phyloP scores from a whole-genome alignment of 1,140 invertebrate species.

The Copidosoma floridanum region DNA sequence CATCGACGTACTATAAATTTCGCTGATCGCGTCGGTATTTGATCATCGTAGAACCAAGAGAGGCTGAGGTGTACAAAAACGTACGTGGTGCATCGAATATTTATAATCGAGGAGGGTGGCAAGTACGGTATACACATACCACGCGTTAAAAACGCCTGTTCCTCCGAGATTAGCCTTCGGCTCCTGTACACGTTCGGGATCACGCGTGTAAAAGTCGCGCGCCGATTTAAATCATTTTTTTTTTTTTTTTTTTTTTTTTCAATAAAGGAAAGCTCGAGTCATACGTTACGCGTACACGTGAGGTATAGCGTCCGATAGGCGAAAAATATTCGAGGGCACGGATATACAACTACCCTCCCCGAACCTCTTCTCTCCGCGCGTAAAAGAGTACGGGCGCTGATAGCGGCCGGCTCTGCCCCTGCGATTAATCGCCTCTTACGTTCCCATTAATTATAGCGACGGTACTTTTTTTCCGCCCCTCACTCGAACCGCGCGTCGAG shows the following conservation, averaged over 20 bases:
- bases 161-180: constrained; percentile 54
- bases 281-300: constrained; percentile 5
- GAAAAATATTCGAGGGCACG: constrained; percentile 40
- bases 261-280: constrained; percentile 44
- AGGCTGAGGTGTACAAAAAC: too few species aligned
- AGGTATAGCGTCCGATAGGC: constrained; percentile 43
- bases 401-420: not conserved
- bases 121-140: too few species aligned
- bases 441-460: constrained; percentile 19
- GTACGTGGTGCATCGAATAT: constrained; percentile 35
- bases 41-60: constrained; percentile 18
- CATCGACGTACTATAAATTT: too few species aligned
- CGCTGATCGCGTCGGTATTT: too few species aligned
- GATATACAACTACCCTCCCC: too few species aligned
- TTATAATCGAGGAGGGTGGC: constrained; percentile 45
- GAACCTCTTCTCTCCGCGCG: too few species aligned
- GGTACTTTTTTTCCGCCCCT: constrained; percentile 7
- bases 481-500: too few species aligned
- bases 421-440: constrained; percentile 33
- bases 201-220: constrained; percentile 58
- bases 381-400: too few species aligned
- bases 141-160: constrained; percentile 46
- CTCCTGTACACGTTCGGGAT: constrained; percentile 56
- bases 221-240: constrained; percentile 57
- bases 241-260: too few species aligned